Conservation (phyloP, 2,888 invertebrate species). For the Eupsilia transversa region DNA sequence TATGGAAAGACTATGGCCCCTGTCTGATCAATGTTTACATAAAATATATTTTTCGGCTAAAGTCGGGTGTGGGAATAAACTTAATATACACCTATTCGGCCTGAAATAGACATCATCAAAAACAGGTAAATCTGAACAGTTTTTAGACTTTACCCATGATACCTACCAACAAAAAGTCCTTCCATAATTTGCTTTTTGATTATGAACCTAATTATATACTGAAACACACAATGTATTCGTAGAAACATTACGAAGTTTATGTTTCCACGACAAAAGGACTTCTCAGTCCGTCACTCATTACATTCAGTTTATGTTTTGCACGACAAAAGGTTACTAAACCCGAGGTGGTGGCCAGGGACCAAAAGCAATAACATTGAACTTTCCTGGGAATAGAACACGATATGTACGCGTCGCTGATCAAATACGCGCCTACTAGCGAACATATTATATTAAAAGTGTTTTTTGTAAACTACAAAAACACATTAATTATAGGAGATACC, state of each 20-base stretch:
- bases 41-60: no score
- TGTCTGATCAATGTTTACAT: no score
- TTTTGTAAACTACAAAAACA: background rate
- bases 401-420: background rate
- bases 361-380: background rate
- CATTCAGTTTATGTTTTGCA: background rate
- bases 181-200: background rate
- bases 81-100: no score
- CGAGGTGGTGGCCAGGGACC: background rate
- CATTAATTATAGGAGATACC: background rate
- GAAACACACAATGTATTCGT: background rate
- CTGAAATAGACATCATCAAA: no score
- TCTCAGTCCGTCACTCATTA: conserved; percentile 11
- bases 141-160: no score
- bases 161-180: no score
- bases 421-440: background rate
- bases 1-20: no score
- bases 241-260: conserved; percentile 28
- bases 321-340: background rate
- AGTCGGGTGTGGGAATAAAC: no score
- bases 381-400: background rate
- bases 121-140: no score
- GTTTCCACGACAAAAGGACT: conserved; percentile 17
- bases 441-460: background rate
- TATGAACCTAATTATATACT: background rate